These are phyloP conservation scores for Hozukius guyotensis DNA, from an alignment of 2,797 vertebrate species.

Conservation along the genomic window DNA sequence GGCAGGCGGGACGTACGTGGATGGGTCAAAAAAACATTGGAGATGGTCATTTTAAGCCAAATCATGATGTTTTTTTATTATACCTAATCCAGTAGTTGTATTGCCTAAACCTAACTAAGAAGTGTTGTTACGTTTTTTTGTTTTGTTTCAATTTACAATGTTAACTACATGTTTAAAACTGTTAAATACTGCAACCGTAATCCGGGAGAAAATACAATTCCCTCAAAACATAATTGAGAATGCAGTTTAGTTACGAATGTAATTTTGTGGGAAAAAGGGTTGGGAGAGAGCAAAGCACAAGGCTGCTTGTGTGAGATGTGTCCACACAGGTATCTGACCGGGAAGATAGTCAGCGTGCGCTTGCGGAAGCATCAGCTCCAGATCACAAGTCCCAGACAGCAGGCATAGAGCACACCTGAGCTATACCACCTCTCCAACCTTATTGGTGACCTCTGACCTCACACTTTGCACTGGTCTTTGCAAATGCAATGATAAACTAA, in stretches of 20 bases:
- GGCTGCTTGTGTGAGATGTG: neutral
- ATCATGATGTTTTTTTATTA: neutral
- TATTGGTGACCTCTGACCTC: neutral
- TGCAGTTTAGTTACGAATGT: neutral
- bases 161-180: no score
- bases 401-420: neutral
- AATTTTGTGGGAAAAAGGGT: neutral
- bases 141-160: no score
- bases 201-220: neutral
- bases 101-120: neutral
- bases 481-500: neutral
- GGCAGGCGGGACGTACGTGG: no score
- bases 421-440: neutral
- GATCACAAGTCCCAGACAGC: neutral
- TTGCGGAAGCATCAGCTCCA: neutral
- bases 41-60: neutral
- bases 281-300: neutral
- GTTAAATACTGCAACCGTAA: no score
- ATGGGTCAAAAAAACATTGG: no score
- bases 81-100: neutral
- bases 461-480: neutral
- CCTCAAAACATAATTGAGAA: no score
- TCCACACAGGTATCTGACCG: neutral
- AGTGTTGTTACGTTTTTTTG: neutral
- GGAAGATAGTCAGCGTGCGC: neutral